phyloP scores from a whole-genome alignment of 2,797 vertebrate species.

The Hippocampus kuda region DNA sequence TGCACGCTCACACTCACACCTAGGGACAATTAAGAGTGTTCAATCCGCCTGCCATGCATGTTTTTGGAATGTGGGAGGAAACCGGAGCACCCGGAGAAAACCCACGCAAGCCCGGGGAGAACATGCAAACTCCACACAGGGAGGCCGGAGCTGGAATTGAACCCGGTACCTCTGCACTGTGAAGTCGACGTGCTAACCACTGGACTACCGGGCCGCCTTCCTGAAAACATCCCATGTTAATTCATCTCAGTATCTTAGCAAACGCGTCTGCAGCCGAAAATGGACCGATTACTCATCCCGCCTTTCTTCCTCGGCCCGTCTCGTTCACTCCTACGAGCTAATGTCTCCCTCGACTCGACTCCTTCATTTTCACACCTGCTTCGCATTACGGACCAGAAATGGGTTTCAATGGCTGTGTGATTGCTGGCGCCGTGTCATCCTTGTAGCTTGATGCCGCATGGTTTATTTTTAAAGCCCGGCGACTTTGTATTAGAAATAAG shows the following conservation, averaged over 20 bases:
- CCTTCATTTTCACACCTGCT: constrained; percentile 2
- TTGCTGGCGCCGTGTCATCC: not conserved
- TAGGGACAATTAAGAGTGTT: too few species aligned
- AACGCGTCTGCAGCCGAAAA: too few species aligned
- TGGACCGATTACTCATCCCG: not conserved
- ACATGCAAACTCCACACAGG: too few species aligned
- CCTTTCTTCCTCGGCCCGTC: not conserved
- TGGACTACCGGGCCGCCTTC: too few species aligned
- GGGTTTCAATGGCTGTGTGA: not conserved
- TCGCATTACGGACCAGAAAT: constrained; percentile 1
- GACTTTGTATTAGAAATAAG: not conserved
- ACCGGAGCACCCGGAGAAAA: too few species aligned
- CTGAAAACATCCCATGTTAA: not conserved
- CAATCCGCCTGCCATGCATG: too few species aligned
- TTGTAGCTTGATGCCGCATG: not conserved
- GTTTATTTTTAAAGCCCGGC: not conserved
- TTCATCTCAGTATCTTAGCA: not conserved
- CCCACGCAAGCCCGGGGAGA: too few species aligned
- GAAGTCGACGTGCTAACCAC: too few species aligned
- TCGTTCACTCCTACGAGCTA: not conserved
- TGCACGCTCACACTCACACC: too few species aligned
- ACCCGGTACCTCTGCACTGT: too few species aligned
- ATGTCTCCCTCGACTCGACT: not conserved
- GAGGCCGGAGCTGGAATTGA: too few species aligned
- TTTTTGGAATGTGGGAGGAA: too few species aligned